Base-by-base conservation (phyloP, 2,113 vertebrate species). In the Mandrillus leucophaeus region DNA sequence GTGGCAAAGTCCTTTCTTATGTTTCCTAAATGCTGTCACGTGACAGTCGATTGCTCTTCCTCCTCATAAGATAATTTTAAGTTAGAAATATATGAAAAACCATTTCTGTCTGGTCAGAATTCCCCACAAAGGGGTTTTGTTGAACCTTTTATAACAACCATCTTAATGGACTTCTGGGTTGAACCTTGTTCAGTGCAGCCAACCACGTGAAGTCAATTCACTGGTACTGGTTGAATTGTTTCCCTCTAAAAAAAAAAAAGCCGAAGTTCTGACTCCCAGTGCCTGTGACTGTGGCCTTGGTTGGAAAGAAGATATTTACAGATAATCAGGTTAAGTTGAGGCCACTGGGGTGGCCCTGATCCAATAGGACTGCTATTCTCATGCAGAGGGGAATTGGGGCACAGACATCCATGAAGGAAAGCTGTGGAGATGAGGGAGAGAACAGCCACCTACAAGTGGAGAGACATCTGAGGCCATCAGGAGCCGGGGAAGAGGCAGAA, bases 361-460 rank as follows among this genome's bases (percentile, higher is more conserved):
- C 82, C 52, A 22, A 5, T 6, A 9, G 2, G 55, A 23, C 55
- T 0, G 3, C 5, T 43, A 2, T 59, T 45, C 1, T 18, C 18
- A 1, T 27, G 6, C 32, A 32, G 16, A 22, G 38, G 30, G 64
- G 16, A 68, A 13, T 3, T 6, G 3, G 68, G 68, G 20, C 43
- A 50, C 18, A 13, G 70, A 59, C 14, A 6, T 8, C 3, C 4
- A 9, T 0, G 1, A 3, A 11, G 25, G 57, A 48, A 35, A 30
- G 64, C 5, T 3, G 1, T 9, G 43, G 0, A 38, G 25, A 23
- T 2, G 3, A 3, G 1, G 61, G 32, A 8, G 25, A 27, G 5
- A 13, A 9, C 0, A 5, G 45, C 17, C 45, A 1, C 27, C 22
- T 20, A 5, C 0, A 14, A 57, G 35, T 22, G 68, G 7, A 27